A percentile compares a stretch with the other conserved stretches of the same genome.
Conservation (phyloP, 2,888 invertebrate species). For the Machimus rusticus region DNA sequence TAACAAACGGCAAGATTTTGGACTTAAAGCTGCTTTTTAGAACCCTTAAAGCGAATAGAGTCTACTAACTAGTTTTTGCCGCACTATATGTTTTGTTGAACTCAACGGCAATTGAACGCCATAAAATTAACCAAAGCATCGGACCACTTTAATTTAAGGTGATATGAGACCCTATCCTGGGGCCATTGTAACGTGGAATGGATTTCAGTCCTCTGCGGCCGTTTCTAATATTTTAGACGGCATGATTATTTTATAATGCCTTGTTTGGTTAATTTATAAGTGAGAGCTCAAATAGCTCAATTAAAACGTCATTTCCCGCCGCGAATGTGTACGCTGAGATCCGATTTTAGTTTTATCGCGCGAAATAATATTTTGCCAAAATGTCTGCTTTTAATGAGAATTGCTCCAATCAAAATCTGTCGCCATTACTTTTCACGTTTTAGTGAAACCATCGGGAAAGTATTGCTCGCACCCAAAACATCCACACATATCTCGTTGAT, state of each 20-base stretch:
- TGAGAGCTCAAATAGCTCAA: not conserved
- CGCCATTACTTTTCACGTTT: slow-evolving; percentile 10
- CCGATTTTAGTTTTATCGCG: not conserved
- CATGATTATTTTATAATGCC: not conserved
- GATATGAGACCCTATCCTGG: not conserved
- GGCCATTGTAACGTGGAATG: not conserved
- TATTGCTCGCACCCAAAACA: not conserved
- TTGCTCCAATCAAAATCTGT: slow-evolving; percentile 2
- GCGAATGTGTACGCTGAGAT: not conserved
- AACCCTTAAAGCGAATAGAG: not conserved
- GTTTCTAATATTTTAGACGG: not conserved
- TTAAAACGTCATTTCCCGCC: slow-evolving; percentile 1
- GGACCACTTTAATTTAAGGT: not conserved
- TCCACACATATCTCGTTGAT: not conserved
- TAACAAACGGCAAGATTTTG: not conserved
- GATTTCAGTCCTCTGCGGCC: not conserved
- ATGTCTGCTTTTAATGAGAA: not conserved
- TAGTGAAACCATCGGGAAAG: not conserved
- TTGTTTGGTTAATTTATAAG: not conserved
- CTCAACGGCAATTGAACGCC: not conserved
- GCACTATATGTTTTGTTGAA: not conserved
- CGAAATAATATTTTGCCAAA: not conserved
- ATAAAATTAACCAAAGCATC: not conserved
- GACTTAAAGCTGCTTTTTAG: not conserved
- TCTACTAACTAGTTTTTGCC: not conserved